Evolutionary conservation across 1,140 invertebrate species (phyloP), one percentile per base, ranked within the genome.

Genomic region (Gonioctena quinquepunctata): DNA sequence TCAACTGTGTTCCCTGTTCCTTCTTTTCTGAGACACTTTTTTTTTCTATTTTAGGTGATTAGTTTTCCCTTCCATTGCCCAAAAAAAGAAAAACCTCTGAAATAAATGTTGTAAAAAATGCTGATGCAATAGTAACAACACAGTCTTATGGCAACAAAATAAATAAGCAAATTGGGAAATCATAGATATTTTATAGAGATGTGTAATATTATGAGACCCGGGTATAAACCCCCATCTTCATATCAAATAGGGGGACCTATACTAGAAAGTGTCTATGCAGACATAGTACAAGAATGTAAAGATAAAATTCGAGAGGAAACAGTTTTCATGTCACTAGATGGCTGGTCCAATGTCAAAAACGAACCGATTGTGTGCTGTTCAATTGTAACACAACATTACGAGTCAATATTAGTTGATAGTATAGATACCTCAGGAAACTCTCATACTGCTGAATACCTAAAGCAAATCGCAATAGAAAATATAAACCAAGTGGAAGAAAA

Each of bases 111-210:
- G n/a, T n/a, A n/a, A n/a, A n/a, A n/a, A n/a, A n/a, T n/a, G n/a
- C n/a, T n/a, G n/a, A n/a, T n/a, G n/a, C n/a, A n/a, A n/a, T n/a
- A n/a, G n/a, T n/a, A n/a, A n/a, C n/a, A n/a, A n/a, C n/a, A n/a
- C n/a, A n/a, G n/a, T n/a, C n/a, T n/a, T n/a, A n/a, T n/a, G n/a
- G n/a, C n/a, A n/a, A n/a, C n/a, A n/a, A n/a, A n/a, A n/a, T n/a
- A n/a, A n/a, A n/a, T n/a, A n/a, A n/a, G n/a, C n/a, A n/a, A n/a
- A n/a, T n/a, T n/a, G n/a, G n/a, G n/a, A n/a, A n/a, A n/a, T n/a
- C n/a, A n/a, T n/a, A n/a, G n/a, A n/a, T n/a, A n/a, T n/a, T 60
- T 60, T 60, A 60, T 13, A 26, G 25, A 60, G 25, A 19, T 60
- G 18, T 23, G 21, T 21, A 60, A 19, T 22, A 2, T 7, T 13